Base-by-base conservation (phyloP, 2,888 invertebrate genomes). In the Philereme vetulata region DNA sequence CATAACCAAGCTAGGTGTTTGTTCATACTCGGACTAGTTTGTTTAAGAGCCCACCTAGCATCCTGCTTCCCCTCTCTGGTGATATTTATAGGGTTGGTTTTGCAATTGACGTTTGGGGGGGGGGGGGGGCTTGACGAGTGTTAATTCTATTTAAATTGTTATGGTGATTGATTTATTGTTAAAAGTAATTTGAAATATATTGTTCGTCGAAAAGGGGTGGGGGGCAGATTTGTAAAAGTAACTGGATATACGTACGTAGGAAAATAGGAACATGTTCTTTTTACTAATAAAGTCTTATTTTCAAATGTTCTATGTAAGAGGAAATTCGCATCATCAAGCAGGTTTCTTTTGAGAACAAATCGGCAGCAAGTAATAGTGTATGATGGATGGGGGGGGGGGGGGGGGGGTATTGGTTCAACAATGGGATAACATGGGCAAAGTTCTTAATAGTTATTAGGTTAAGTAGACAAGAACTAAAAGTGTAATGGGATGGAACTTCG, bases 91-190 rank as follows among this genome's bases (percentile, higher is more conserved):
- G 51, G 50, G 62, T 51, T 65, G 49, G 51, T 58, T 61, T 66
- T 66, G 63, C 60, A 56, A 64, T 56, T 64, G 63, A 64, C 63
- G 44, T 64, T 60, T 53, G 58, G 58, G 56, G 59, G 50, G 10
- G 47, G 58, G 58, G 56, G 59, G 50, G 10, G 47, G 52, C 44
- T 11, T 51, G 47, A 51, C 52, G 59, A 63, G 63, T 60, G 63
- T 56, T 60, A 58, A 58, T 62, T 62, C 62, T 51, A 47, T 58
- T 62, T 51, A 46, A 56, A 62, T 62, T 62, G 58, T 55, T 55
- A 58, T 62, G 58, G 7, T 58, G 62, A 62, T 62, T 62, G 62
- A 62, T 62, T 62, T 62, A 62, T 62, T 62, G 62, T 62, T 62
- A 58, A 57, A 58, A 59, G 58, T 62, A 58, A 62, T 58, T 62